Percentiles rank a stretch among this genome's conserved stretches.
Evolutionary conservation across 2,888 invertebrate species (phyloP).

Genomic region (Polyommatus icarus): DNA sequence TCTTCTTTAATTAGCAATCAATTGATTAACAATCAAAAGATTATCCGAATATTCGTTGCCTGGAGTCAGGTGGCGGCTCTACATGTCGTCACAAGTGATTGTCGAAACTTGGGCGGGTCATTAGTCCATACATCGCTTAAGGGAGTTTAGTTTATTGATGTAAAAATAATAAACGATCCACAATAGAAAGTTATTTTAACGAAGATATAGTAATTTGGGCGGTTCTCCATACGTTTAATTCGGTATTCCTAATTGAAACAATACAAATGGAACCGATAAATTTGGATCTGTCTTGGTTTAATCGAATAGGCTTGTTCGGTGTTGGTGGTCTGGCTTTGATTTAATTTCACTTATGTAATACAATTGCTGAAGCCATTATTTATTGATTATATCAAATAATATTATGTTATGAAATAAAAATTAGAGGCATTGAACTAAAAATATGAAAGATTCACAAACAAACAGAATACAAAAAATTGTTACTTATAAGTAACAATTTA

Average conservation of each 20-base stretch:
- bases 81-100: slow-evolving; percentile 58
- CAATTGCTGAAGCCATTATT: slow-evolving; percentile 21
- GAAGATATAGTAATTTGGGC: slow-evolving; percentile 74
- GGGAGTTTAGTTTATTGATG: slow-evolving; percentile 49
- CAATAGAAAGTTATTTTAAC: slow-evolving; percentile 63
- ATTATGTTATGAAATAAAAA: background rate
- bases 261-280: slow-evolving; percentile 67
- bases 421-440: background rate
- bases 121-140: slow-evolving; percentile 53
- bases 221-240: slow-evolving; percentile 65
- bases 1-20: background rate
- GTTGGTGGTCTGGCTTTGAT: slow-evolving; percentile 64
- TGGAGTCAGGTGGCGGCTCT: slow-evolving; percentile 32
- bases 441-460: no score
- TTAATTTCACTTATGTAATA: slow-evolving; percentile 43
- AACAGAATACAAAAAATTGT: no score
- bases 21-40: slow-evolving; percentile 17
- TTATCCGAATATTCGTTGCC: background rate
- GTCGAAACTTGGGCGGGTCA: slow-evolving; percentile 65
- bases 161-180: slow-evolving; percentile 61
- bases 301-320: slow-evolving; percentile 57
- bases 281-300: slow-evolving; percentile 60
- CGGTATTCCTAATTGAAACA: slow-evolving; percentile 76
- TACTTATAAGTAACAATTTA: no score
- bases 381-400: background rate